Evolutionary conservation across 2,113 vertebrate genomes (phyloP).

Genomic region (Elgaria multicarinata): DNA sequence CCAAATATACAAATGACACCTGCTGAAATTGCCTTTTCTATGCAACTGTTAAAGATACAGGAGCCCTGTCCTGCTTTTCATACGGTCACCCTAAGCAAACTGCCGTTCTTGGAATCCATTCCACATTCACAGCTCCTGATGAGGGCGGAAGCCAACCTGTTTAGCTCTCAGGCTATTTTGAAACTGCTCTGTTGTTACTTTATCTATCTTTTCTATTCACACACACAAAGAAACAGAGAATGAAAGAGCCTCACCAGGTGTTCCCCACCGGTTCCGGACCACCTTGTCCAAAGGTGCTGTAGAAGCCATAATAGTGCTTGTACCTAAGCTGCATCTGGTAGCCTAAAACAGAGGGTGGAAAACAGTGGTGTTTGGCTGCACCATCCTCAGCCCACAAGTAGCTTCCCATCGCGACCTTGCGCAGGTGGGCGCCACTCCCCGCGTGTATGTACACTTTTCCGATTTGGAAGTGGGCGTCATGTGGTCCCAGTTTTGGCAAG

Average conservation of each 20-base stretch:
- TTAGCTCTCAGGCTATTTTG: no score
- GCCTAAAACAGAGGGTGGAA: constrained; percentile 71
- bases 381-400: not conserved
- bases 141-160: no score
- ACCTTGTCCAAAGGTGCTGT: constrained; percentile 84
- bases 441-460: no score
- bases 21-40: no score
- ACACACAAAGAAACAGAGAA: fast-evolving
- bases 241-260: constrained; percentile 84
- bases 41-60: no score
- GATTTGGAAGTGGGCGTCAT: not conserved
- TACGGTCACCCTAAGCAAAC: no score
- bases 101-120: no score
- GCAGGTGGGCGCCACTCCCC: not conserved
- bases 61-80: no score
- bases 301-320: constrained; percentile 83
- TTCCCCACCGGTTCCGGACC: constrained; percentile 70
- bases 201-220: not conserved
- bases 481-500: not conserved
- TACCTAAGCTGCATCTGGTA: constrained; percentile 91
- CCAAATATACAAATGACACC: no score
- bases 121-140: no score
- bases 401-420: not conserved
- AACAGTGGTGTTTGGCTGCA: not conserved
- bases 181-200: no score